These are phyloP conservation scores for Zaprionus vittiger DNA, from an alignment of 1,140 invertebrate species.

Conservation along the genomic window DNA sequence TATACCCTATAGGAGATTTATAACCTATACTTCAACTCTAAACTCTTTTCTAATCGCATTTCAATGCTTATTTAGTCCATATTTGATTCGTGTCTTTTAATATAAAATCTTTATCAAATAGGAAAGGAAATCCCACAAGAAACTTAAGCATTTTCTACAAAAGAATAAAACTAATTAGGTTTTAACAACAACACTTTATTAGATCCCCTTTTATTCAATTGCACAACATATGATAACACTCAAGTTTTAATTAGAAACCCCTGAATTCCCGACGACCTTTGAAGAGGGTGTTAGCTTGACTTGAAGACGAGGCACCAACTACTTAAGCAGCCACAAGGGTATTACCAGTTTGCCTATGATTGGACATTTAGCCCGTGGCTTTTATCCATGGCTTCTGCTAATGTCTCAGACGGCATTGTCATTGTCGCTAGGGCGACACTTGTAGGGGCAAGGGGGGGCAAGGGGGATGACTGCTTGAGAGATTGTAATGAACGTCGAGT, in stretches of 20 bases:
- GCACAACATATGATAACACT: background rate
- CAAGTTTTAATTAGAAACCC: background rate
- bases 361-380: slow-evolving; percentile 11
- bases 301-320: background rate
- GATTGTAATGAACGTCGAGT: slow-evolving; percentile 77
- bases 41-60: no score
- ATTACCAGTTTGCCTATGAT: slow-evolving; percentile 17
- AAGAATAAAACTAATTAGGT: background rate
- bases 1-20: no score
- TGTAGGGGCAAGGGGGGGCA: background rate
- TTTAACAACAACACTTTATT: background rate
- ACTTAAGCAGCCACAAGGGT: slow-evolving; percentile 20
- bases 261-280: background rate
- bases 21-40: no score
- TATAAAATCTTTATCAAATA: background rate
- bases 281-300: background rate
- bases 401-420: slow-evolving; percentile 20
- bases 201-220: background rate
- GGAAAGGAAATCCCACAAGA: background rate
- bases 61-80: no score
- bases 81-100: no score
- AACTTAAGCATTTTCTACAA: background rate
- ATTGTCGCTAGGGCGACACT: slow-evolving; percentile 8
- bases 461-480: slow-evolving; percentile 48
- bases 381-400: slow-evolving; percentile 21